Base-by-base conservation (phyloP, 2,888 invertebrate species). In the Gerris lacustris region DNA sequence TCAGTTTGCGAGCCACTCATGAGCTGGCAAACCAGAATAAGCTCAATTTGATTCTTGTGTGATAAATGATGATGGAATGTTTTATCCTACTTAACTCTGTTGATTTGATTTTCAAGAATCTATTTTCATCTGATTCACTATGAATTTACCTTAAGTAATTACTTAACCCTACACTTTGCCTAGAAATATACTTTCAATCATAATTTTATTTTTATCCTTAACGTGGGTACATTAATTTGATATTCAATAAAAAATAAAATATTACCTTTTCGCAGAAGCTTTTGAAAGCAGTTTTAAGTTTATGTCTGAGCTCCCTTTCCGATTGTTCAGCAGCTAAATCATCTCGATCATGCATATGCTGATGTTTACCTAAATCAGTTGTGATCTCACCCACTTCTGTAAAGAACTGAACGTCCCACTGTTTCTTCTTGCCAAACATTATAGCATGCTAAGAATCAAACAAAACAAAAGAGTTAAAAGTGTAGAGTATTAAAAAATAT, bases 321-420 rank as follows among this genome's bases (percentile, higher is more conserved):
- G 96, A 94, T 83, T 99, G 99, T 82, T 99, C 99, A 6, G 98
- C 96, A 0, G 97, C 96, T 72, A 99, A 84, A 83, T 99, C 99
- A 81, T 99, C 99, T 66, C 98, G 86, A 82, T 99, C 99, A 80
- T 99, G 98, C 97, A 99, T 98, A 81, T 99, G 97, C 80, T 99
- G 98, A 81, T 98, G 97, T 81, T 99, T 99, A 66, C 98, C 98
- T 77, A 99, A 85, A 84, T 99, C 99, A 0, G 99, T 99, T 0
- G 98, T 98, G 72, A 99, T 97, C 83, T 99, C 99, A 77, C 99
- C 99, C 70, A 99, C 99, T 83, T 99, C 99, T 0, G 99, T 99
- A 81, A 98, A 99, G 83, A 99, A 99, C 80, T 99, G 98, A 6
- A 99, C 97, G 82, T 99, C 98, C 0, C 94, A 88, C 77, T 99